These are phyloP conservation scores for Ptychoptera albimana DNA, from an alignment of 2,888 invertebrate genomes.

Conservation along the genomic window DNA sequence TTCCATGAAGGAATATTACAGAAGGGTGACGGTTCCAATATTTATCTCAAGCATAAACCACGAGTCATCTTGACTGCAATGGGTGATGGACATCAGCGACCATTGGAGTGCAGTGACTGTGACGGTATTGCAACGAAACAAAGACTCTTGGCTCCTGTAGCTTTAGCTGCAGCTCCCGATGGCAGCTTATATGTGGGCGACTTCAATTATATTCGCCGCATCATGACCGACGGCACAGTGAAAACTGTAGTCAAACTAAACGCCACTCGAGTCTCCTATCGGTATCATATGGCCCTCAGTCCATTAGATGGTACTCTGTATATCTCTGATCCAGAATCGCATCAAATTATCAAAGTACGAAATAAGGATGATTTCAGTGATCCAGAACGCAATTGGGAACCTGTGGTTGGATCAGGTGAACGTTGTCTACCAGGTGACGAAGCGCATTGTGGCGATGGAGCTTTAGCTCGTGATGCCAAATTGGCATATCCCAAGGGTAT, in stretches of 20 bases:
- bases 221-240: conserved; percentile 64
- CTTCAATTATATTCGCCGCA: conserved; percentile 81
- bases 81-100: conserved; percentile 83
- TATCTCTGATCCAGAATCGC: conserved; percentile 91
- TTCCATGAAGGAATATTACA: conserved; percentile 96
- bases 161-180: conserved; percentile 79
- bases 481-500: conserved; percentile 94
- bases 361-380: conserved; percentile 68
- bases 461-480: conserved; percentile 80
- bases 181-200: conserved; percentile 92
- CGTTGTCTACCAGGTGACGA: conserved; percentile 86
- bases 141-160: conserved; percentile 79
- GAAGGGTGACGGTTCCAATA: conserved; percentile 93
- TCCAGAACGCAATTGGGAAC: conserved; percentile 87
- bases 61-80: conserved; percentile 78
- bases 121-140: conserved; percentile 65
- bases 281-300: conserved; percentile 91
- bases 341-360: conserved; percentile 79
- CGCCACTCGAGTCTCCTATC: conserved; percentile 84
- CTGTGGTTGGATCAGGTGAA: conserved; percentile 87
- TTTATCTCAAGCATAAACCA: conserved; percentile 85
- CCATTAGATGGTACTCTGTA: conserved; percentile 87
- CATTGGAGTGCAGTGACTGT: conserved; percentile 68
- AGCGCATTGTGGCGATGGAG: conserved; percentile 92
- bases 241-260: conserved; percentile 39